Conservation (phyloP, 2,113 vertebrate genomes). For the Cygnus atratus region DNA sequence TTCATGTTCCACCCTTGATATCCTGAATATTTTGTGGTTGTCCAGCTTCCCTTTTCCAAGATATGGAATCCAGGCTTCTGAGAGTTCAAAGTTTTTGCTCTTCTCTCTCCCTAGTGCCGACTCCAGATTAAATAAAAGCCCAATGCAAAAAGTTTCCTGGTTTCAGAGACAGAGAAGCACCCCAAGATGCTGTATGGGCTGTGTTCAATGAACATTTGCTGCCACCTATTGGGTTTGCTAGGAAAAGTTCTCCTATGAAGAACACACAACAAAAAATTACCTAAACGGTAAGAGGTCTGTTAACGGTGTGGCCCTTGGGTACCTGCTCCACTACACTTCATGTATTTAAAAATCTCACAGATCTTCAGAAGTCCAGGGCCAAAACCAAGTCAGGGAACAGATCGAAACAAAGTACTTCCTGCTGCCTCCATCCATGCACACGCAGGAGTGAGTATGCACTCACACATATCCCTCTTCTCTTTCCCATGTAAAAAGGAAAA, state of each 20-base stretch:
- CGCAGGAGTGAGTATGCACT: accelerated
- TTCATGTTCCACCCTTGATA: not conserved
- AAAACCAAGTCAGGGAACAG: not conserved
- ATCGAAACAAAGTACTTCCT: not conserved
- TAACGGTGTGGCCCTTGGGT: no score
- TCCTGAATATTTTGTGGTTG: not conserved
- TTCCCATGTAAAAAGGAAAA: not conserved
- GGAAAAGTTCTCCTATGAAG: not conserved
- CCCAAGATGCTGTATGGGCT: accelerated
- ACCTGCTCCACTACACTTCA: not conserved
- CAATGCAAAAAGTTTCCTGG: not conserved
- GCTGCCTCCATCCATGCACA: not conserved
- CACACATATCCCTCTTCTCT: not conserved
- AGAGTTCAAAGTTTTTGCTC: not conserved
- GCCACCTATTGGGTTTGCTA: conserved; percentile 12
- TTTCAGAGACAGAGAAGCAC: not conserved
- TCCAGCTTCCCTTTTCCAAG: not conserved
- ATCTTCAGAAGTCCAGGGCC: not conserved
- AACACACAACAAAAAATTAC: no score
- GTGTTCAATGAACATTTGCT: not conserved
- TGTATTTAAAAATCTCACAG: not conserved
- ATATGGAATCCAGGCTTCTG: not conserved
- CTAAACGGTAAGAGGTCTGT: no score
- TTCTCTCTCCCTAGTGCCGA: not conserved
- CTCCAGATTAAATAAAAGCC: not conserved